These are phyloP conservation scores for Scaptomyza montana DNA, from an alignment of 1,140 invertebrate genomes.

Conservation along the genomic window DNA sequence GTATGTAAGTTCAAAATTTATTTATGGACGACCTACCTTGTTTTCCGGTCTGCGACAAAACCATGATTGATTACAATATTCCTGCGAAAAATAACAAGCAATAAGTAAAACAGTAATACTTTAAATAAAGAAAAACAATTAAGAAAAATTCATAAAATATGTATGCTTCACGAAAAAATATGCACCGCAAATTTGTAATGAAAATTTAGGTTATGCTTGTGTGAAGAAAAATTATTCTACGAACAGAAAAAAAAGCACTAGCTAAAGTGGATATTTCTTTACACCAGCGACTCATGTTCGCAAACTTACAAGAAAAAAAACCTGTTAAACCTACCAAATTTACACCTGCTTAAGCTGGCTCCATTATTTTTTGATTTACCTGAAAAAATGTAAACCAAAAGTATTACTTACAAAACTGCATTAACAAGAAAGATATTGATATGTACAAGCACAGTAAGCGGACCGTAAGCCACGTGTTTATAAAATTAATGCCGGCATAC, in stretches of 20 bases:
- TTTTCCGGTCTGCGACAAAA: not conserved
- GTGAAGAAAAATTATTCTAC: conserved; percentile 71
- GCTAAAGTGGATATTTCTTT: conserved; percentile 72
- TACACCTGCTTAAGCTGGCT: conserved; percentile 5
- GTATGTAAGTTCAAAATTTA: too few relatives aligned
- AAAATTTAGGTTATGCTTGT: conserved; percentile 82
- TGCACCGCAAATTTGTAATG: conserved; percentile 75
- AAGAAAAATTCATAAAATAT: not conserved
- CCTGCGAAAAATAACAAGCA: conserved; percentile 14
- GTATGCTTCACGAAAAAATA: conserved; percentile 71
- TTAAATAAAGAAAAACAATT: not conserved
- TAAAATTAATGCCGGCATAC: conserved; percentile 32
- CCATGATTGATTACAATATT: conserved; percentile 5
- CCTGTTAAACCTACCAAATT: conserved; percentile 34
- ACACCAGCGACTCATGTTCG: conserved; percentile 80
- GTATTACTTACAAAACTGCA: not conserved
- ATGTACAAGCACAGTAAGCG: conserved; percentile 31
- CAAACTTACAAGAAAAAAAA: not conserved
- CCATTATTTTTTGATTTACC: conserved; percentile 37
- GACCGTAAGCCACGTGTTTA: conserved; percentile 49
- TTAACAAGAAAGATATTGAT: not conserved
- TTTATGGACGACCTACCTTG: conserved; percentile 3
- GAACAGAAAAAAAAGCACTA: conserved; percentile 82
- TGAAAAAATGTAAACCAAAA: conserved; percentile 25
- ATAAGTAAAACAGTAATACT: conserved; percentile 16